Evolutionary conservation across 2,113 vertebrate species (phyloP).

Genomic region (Hyla sarda): DNA sequence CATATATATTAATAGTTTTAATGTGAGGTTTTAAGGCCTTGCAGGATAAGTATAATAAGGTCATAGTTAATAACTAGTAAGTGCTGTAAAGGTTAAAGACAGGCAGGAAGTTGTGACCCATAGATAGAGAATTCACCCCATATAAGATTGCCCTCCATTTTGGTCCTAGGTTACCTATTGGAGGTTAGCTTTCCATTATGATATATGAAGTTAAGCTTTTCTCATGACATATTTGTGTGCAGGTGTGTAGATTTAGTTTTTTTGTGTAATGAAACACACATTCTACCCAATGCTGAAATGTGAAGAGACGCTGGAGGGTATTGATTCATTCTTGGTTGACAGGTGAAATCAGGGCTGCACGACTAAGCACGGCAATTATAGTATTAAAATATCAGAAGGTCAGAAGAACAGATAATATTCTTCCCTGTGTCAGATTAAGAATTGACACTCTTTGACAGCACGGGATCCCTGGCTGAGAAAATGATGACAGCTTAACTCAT

Average conservation of each 20-base stretch:
- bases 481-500: slow-evolving; percentile 88
- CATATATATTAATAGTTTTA: no score
- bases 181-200: not conserved
- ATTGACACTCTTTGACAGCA: slow-evolving; percentile 83
- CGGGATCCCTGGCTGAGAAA: slow-evolving; percentile 79
- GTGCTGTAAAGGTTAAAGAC: not conserved
- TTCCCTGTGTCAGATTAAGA: slow-evolving; percentile 85
- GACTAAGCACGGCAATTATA: slow-evolving; percentile 88
- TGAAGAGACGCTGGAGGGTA: slow-evolving; percentile 78
- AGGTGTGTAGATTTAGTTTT: slow-evolving; percentile 40
- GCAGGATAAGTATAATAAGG: no score
- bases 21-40: no score
- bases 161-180: not conserved
- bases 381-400: slow-evolving; percentile 94
- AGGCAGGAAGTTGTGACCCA: not conserved
- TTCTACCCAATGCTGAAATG: slow-evolving; percentile 70
- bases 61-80: not conserved
- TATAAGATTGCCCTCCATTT: no score
- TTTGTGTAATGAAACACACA: slow-evolving; percentile 57
- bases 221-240: slow-evolving; percentile 41
- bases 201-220: not conserved
- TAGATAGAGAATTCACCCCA: not conserved
- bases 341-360: slow-evolving; percentile 81
- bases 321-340: slow-evolving; percentile 88
- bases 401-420: slow-evolving; percentile 89